These are phyloP conservation scores for Aramus guarauna DNA, from an alignment of 2,113 vertebrate genomes.

Conservation along the genomic window DNA sequence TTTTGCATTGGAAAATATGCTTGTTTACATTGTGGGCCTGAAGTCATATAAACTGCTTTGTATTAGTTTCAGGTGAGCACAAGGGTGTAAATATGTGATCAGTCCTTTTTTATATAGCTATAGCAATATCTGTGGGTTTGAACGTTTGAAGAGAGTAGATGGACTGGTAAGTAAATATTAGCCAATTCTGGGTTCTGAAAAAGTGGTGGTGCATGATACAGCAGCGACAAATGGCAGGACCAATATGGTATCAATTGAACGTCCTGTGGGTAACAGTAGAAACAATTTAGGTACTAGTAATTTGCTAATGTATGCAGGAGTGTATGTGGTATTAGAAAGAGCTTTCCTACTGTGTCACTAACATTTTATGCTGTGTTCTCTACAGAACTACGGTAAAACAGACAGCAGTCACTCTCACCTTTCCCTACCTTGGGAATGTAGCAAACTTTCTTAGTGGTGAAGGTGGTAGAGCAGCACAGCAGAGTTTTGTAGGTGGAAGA, in stretches of 20 bases:
- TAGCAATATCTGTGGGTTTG: neutral
- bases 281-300: neutral
- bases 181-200: neutral
- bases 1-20: neutral
- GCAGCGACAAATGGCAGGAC: neutral
- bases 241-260: neutral
- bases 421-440: neutral
- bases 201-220: neutral
- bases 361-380: neutral
- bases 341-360: neutral
- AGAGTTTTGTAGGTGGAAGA: neutral
- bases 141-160: neutral
- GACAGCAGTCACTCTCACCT: neutral
- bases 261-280: neutral
- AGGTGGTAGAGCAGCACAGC: neutral
- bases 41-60: neutral
- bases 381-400: neutral
- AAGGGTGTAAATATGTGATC: neutral
- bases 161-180: neutral
- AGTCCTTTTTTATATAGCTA: neutral
- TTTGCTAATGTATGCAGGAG: neutral
- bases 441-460: neutral
- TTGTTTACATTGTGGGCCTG: neutral
- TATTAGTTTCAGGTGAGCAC: neutral
- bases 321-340: neutral